Evolutionary conservation across 2,113 vertebrate species (phyloP), one percentile per base, ranked within the genome.

Genomic region (Galeopterus variegatus): DNA sequence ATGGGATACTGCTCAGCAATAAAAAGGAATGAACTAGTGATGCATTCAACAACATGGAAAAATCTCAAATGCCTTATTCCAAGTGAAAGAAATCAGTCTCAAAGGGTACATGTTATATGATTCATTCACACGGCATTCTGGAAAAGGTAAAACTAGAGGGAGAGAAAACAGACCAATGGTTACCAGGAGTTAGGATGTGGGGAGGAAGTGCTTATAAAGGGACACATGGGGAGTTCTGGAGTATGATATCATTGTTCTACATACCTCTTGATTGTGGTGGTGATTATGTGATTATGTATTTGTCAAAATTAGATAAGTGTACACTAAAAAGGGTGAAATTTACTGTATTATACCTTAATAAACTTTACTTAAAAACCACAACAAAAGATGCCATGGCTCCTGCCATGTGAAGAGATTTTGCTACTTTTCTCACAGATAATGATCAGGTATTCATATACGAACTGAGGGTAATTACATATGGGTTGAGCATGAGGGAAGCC

Each of bases 261-360:
- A 2, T 45, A 85, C 41, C 3, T 81, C 8, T 84, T 93, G n/a
- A 95, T n/a, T 36, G 26, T 56, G 21, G 36, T 84, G 23, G 64
- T 26, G 14, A 90, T 33, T 87, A 83, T 13, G 62, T 56, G 45
- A 73, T 72, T 52, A 65, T 13, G 17, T 45, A 76, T 60, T 95
- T 79, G n/a, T 95, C n/a, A 93, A 93, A 94, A 76, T 80, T 67
- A 92, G 85, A 31, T 93, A 92, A 93, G 4, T 87, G 31, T 62
- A 83, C 4, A 91, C 10, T 21, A 64, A 72, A 85, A 26, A 76
- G 23, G 5, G 2, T 36, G 11, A 84, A 56, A 62, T 36, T 36
- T 67, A 82, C 6, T 41, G 1, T 33, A 79, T n/a, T 67, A 69
- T 56, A 77, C 8, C n/a, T 31, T 45, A 93, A 58, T 6, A 97